Conservation (phyloP, 1,140 invertebrate genomes). For the Papilio polyxenes region DNA sequence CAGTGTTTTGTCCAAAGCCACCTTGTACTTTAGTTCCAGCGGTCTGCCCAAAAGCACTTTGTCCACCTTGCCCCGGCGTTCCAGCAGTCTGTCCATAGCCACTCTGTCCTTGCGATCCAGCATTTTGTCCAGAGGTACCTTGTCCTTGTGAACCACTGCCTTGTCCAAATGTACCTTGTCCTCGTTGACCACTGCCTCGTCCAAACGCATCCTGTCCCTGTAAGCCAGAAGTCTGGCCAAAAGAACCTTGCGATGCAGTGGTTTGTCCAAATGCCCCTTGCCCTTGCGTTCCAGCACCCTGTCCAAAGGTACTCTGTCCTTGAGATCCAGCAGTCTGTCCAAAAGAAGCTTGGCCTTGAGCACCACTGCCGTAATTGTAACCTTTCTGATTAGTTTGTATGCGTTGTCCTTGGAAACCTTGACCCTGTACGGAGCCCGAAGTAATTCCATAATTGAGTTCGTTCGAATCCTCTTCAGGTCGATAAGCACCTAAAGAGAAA, state of each 20-base stretch:
- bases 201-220: background rate
- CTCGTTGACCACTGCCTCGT: background rate
- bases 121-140: background rate
- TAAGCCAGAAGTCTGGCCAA: conserved; percentile 17
- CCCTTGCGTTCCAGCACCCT: background rate
- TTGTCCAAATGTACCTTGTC: conserved; percentile 18
- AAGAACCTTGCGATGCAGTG: background rate
- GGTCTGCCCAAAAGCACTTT: conserved; percentile 25
- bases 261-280: background rate
- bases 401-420: conserved; percentile 25
- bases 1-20: conserved; percentile 4
- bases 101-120: conserved; percentile 26
- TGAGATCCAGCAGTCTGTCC: background rate
- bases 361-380: conserved; percentile 15
- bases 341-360: background rate
- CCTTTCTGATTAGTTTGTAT: background rate
- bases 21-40: conserved; percentile 1
- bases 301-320: conserved; percentile 21
- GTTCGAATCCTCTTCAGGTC: conserved; percentile 59
- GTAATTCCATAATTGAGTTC: conserved; percentile 1
- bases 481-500: conserved; percentile 64
- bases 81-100: background rate
- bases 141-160: background rate
- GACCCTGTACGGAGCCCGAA: conserved; percentile 1
- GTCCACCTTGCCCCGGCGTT: conserved; percentile 37